These are phyloP conservation scores for Panulirus ornatus DNA, from an alignment of 1,140 invertebrate genomes.

Conservation along the genomic window DNA sequence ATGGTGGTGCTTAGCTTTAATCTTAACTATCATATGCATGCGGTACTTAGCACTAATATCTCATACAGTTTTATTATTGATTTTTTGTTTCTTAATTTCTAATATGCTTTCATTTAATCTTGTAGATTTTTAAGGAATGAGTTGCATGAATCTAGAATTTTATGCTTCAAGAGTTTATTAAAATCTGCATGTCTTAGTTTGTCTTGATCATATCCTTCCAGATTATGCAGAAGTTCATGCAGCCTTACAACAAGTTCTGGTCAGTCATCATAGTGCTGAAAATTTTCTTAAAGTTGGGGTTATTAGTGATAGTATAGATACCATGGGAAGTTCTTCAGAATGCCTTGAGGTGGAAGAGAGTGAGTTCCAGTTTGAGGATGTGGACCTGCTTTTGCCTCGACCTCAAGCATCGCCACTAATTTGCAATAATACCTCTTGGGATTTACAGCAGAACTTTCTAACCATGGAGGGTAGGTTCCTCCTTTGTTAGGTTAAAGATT, in stretches of 20 bases:
- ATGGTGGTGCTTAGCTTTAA: not conserved
- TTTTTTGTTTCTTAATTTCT: not conserved
- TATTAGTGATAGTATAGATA: conserved; percentile 35
- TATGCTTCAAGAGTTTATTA: not conserved
- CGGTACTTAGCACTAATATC: not conserved
- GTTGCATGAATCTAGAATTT: conserved; percentile 18
- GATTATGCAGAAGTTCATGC: conserved; percentile 56
- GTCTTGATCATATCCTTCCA: conserved; percentile 40
- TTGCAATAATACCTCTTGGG: not conserved
- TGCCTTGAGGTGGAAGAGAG: conserved; percentile 20
- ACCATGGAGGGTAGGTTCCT: conserved; percentile 27
- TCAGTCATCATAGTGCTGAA: conserved; percentile 48
- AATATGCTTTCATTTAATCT: not conserved
- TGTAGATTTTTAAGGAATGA: not conserved
- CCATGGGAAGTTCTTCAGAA: not conserved
- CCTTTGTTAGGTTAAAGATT: not conserved
- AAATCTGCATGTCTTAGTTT: conserved; percentile 30
- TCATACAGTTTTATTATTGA: not conserved
- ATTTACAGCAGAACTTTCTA: not conserved
- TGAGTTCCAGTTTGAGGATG: not conserved
- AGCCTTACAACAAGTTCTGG: conserved; percentile 27
- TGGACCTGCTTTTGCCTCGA: not conserved
- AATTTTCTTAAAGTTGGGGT: conserved; percentile 23
- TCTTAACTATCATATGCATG: not conserved
- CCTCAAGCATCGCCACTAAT: not conserved